Conservation (phyloP, 2,888 invertebrate genomes). For the Cephalotes varians region DNA sequence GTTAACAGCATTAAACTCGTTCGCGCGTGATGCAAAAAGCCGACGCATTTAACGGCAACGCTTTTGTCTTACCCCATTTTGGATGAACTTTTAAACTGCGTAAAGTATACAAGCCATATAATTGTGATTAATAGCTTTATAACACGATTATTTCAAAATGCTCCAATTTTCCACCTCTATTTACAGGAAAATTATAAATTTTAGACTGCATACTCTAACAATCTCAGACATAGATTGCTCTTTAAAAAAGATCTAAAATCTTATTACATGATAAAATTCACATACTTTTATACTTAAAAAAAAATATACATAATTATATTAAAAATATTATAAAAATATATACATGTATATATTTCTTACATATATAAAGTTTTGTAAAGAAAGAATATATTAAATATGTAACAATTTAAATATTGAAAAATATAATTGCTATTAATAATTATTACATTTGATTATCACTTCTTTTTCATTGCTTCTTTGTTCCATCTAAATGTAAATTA, state of each 20-base stretch:
- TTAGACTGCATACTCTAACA: not conserved
- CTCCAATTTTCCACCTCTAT: not conserved
- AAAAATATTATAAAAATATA: not conserved
- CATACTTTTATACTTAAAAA: not conserved
- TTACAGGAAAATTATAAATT: conserved; percentile 4
- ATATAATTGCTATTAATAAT: not conserved
- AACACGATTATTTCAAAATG: not conserved
- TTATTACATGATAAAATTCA: not conserved
- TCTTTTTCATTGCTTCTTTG: too few relatives aligned
- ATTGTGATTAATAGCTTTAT: conserved; percentile 12
- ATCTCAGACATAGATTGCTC: not conserved
- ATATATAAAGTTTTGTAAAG: not conserved
- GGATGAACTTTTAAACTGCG: not conserved
- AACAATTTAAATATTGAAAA: not conserved
- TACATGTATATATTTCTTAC: not conserved
- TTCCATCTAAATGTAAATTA: not conserved
- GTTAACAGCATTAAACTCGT: conserved; percentile 2
- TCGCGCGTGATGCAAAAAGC: conserved; percentile 4
- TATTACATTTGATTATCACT: too few relatives aligned
- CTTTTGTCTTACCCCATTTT: conserved; percentile 16
- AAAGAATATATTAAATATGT: not conserved
- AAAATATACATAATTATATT: not conserved
- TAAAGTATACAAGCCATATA: not conserved
- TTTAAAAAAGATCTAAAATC: not conserved
- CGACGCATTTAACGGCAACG: conserved; percentile 12